Conservation (phyloP, 2,888 invertebrate genomes). For the Tridacna gigas region DNA sequence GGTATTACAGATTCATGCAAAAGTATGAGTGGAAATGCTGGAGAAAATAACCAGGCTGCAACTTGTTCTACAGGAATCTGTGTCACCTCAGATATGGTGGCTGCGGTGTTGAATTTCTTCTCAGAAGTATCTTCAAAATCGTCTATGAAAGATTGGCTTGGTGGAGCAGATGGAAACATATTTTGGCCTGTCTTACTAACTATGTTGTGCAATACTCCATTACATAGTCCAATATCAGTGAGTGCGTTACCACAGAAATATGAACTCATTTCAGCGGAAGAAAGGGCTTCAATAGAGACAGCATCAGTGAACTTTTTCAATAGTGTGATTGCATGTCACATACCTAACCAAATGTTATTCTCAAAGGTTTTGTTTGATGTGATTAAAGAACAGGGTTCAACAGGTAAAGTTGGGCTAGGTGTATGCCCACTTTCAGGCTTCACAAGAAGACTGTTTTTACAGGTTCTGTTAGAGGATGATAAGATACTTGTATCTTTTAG, state of each 20-base stretch:
- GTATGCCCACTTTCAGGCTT: conserved; percentile 90
- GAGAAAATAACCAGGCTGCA: conserved; percentile 37
- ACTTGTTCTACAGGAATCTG: conserved; percentile 52
- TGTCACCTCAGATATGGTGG: conserved; percentile 81
- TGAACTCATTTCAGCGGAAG: conserved; percentile 80
- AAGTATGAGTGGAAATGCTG: conserved; percentile 67
- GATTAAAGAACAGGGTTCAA: conserved; percentile 87
- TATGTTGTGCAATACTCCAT: conserved; percentile 86
- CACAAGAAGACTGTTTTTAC: conserved; percentile 93
- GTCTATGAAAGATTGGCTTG: conserved; percentile 94
- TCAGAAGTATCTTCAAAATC: conserved; percentile 91
- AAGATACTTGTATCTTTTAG: conserved; percentile 91
- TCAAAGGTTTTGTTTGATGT: conserved; percentile 92
- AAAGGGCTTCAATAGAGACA: conserved; percentile 83
- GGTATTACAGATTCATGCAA: conserved; percentile 73
- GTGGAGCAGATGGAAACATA: conserved; percentile 90
- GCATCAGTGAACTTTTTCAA: conserved; percentile 93
- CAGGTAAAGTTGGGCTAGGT: conserved; percentile 69
- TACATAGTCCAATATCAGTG: conserved; percentile 64
- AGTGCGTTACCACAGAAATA: conserved; percentile 53
- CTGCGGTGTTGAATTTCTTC: conserved; percentile 90
- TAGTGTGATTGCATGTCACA: conserved; percentile 93
- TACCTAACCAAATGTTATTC: conserved; percentile 92
- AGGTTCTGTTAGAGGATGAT: conserved; percentile 94
- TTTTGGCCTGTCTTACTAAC: conserved; percentile 94